Evolutionary conservation across 2,888 invertebrate species (phyloP), one percentile per base, ranked within the genome.

Genomic region (Dicyrtoma fusca): DNA sequence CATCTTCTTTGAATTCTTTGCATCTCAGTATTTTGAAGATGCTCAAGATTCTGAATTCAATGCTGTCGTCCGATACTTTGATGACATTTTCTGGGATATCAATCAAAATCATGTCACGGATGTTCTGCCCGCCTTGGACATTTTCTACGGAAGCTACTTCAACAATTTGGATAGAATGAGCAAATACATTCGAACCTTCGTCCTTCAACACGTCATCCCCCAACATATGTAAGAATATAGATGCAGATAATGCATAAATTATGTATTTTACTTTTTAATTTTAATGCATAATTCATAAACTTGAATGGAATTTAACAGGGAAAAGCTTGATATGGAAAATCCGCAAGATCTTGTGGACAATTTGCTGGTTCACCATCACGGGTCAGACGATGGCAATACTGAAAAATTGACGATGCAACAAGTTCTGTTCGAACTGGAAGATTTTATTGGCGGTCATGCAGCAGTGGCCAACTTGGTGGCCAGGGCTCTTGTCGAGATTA

Each of bases 41-140:
- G 75, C 78, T n/a, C 86, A 88, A 14, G 91, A 94, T 78, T 71
- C 81, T 0, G 88, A 89, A 19, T 94, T 93, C 84, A 85, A 86
- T 62, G 85, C 86, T 71, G 86, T 90, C 6, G 91, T 92, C 0
- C 85, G 88, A 25, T 87, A 87, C 72, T 94, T 94, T 82, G 94
- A 94, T 81, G 90, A 91, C 80, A 92, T 95, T 65, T 95, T 95
- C 85, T 93, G 92, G 90, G 94, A 94, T 82, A 93, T 95, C 76
- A 95, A 94, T 83, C 92, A 92, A 81, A 93, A 93, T 0, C 93
- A 92, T 82, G 91, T 92, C 0, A 88, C 94, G 0, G 95, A 95
- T 81, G 94, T 94, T 81, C 82, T 95, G 23, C 94, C 94, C 0
- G 92, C 91, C 90, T 83, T 94, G 0, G 85, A 88, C 0, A 92